Base-by-base conservation (phyloP, 1,140 invertebrate genomes). In the Rhyzopertha dominica region DNA sequence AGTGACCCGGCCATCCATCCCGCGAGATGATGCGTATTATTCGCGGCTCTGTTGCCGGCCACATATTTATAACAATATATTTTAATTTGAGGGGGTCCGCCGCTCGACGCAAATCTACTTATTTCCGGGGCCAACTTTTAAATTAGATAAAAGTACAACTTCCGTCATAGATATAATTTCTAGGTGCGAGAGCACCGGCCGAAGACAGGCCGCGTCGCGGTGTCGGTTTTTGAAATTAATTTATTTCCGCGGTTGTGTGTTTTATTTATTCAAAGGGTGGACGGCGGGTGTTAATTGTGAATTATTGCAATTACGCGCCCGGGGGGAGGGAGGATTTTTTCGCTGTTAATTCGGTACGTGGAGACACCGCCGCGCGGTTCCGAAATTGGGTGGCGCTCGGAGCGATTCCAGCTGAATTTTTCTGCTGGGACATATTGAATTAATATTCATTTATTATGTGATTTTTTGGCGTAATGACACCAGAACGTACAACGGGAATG, bases 191-290 rank as follows among this genome's bases (percentile, higher is more conserved):
- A 26, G 17, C 28, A 5, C 9, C 7, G 9, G 9, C 23, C 13
- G 37, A 25, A 25, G 14, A 28, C 20, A 7, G 16, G 16, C 10
- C 37, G 5, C 26, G 17, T 42, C 32, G 36, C 31, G 44, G 37
- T 45, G 49, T 48, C 53, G 39, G 49, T 55, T 49, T 48, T 43
- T 47, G 47, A 56, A 56, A 56, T 56, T 56, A 56, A 56, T 56
- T 56, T 56, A 56, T 53, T 47, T 53, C 44, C 46, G 40, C 32
- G 52, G 32, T 44, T 38, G 29, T 50, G 47, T 49, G 41, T 52
- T 56, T 56, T 61, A 61, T 61, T 61, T 61, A 61, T 61, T 54
- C 49, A 56, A 51, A 47, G 49, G 44, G 43, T 56, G 54, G 40
- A 49, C 56, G 50, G 47, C 46, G 47, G 42, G 40, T 47, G 40